Evolutionary conservation across 2,888 invertebrate genomes (phyloP).

Genomic region (Tiliacea aurago): DNA sequence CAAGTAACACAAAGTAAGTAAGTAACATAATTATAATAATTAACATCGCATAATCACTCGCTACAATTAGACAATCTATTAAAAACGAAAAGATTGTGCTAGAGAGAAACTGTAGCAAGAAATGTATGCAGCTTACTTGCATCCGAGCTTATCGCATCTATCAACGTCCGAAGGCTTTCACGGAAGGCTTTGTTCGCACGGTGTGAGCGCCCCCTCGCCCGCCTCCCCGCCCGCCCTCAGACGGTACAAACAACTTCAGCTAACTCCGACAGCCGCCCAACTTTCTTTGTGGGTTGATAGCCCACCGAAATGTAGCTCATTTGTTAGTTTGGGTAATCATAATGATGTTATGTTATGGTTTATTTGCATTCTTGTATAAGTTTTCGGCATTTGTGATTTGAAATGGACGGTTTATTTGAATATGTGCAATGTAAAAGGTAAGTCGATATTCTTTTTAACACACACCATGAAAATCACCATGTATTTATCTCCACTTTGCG

Average conservation of each 20-base stretch:
- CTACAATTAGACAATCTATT: constrained; percentile 65
- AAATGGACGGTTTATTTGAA: not conserved
- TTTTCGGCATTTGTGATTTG: not conserved
- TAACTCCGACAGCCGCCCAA: constrained; percentile 82
- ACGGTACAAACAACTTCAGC: constrained; percentile 86
- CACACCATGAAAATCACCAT: not conserved
- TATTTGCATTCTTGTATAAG: not conserved
- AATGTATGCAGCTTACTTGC: constrained; percentile 90
- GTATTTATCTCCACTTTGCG: not conserved
- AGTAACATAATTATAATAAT: no score
- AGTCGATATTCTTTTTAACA: no score
- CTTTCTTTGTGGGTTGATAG: constrained; percentile 84
- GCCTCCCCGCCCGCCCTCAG: constrained; percentile 73
- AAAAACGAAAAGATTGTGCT: constrained; percentile 73
- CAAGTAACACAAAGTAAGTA: no score
- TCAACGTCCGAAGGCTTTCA: constrained; percentile 87
- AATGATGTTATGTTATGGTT: constrained; percentile 21
- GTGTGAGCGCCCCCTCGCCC: constrained; percentile 71
- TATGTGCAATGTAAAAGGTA: not conserved
- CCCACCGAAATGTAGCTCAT: constrained; percentile 75
- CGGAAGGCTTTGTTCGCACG: constrained; percentile 88
- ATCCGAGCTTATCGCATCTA: constrained; percentile 90
- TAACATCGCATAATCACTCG: constrained; percentile 26
- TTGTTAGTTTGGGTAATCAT: constrained; percentile 71
- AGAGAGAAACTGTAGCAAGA: constrained; percentile 84